These are phyloP conservation scores for Papilio helenus DNA, from an alignment of 1,140 invertebrate species.

Conservation along the genomic window DNA sequence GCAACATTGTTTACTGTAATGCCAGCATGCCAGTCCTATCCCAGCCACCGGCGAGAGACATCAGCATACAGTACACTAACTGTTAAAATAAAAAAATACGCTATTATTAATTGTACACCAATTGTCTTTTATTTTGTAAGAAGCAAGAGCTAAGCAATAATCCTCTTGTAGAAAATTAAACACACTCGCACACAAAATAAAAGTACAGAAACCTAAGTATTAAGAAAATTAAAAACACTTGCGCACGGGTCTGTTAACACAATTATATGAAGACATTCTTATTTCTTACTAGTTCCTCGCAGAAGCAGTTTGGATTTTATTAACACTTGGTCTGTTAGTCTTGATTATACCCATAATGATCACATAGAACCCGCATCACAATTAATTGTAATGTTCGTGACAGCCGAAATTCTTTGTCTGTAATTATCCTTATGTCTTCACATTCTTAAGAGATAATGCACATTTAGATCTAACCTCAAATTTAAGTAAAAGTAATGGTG, in stretches of 20 bases:
- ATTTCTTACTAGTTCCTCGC: background rate
- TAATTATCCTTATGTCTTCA: constrained; percentile 5
- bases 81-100: too few relatives aligned
- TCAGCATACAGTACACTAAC: too few relatives aligned
- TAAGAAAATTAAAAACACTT: constrained; percentile 3
- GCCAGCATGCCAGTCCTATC: too few relatives aligned
- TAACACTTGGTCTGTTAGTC: background rate
- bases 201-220: background rate
- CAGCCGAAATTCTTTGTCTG: constrained; percentile 13
- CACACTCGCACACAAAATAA: background rate
- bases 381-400: constrained; percentile 15
- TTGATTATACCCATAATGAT: background rate
- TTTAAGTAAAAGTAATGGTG: too few relatives aligned
- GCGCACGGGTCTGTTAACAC: background rate
- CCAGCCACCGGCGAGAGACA: too few relatives aligned
- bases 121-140: too few relatives aligned
- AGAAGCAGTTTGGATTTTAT: constrained; percentile 10
- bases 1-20: too few relatives aligned
- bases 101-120: too few relatives aligned
- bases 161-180: too few relatives aligned
- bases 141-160: too few relatives aligned
- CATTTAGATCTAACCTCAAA: too few relatives aligned
- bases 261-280: background rate
- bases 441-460: background rate
- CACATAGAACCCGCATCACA: background rate